Evolutionary conservation across 1,140 invertebrate species (phyloP).

Genomic region (Drosophila orena): DNA sequence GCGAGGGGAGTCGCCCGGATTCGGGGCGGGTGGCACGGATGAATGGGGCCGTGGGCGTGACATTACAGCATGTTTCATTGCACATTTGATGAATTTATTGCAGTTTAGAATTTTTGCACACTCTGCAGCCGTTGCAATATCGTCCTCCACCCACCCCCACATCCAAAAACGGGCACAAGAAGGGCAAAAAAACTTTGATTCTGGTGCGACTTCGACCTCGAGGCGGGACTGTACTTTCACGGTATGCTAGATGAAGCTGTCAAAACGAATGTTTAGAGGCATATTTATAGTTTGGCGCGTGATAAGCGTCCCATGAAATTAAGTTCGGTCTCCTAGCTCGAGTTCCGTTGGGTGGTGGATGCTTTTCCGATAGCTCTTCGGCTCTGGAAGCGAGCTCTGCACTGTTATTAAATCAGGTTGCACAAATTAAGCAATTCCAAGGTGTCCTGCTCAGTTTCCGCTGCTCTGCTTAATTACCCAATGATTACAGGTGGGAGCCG

Average conservation of each 20-base stretch:
- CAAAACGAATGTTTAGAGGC: conserved; percentile 79
- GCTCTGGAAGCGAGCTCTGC: neutral
- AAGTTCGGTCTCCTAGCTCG: conserved; percentile 25
- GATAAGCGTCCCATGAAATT: conserved; percentile 71
- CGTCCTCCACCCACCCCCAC: conserved; percentile 15
- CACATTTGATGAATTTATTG: conserved; percentile 84
- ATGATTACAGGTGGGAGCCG: conserved; percentile 63
- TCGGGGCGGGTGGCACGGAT: conserved; percentile 6
- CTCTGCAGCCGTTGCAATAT: conserved; percentile 70
- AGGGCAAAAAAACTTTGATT: conserved; percentile 48
- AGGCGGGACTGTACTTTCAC: conserved; percentile 19
- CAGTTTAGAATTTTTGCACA: conserved; percentile 84
- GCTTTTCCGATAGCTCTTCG: neutral
- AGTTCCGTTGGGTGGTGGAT: neutral
- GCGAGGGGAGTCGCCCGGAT: conserved; percentile 8
- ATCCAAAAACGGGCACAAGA: conserved; percentile 3
- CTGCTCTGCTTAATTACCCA: conserved; percentile 72
- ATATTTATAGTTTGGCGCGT: conserved; percentile 74
- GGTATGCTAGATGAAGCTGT: conserved; percentile 65
- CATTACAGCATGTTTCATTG: conserved; percentile 84
- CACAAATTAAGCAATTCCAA: conserved; percentile 75
- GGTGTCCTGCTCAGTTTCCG: conserved; percentile 60
- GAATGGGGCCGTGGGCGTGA: conserved; percentile 65
- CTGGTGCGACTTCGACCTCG: conserved; percentile 31
- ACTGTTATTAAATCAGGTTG: conserved; percentile 67